These are phyloP conservation scores for Perizoma flavofasciatum DNA, from an alignment of 2,888 invertebrate genomes.

Conservation along the genomic window DNA sequence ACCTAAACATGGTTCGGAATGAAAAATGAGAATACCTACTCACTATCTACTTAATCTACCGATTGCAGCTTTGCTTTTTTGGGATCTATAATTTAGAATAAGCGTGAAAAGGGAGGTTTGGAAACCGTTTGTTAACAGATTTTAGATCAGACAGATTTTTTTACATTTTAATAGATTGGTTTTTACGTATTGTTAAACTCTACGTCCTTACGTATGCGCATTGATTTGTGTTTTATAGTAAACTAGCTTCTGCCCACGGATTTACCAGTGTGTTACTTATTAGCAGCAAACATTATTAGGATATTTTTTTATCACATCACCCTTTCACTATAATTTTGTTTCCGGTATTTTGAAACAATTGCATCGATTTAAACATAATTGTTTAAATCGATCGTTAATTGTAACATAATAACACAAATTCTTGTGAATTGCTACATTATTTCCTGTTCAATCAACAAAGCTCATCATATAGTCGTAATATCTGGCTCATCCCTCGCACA, in stretches of 20 bases:
- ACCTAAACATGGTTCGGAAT: slow-evolving; percentile 28
- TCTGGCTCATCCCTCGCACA: neutral
- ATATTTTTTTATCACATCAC: no score
- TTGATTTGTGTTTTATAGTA: no score
- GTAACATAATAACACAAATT: slow-evolving; percentile 25
- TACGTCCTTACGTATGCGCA: no score
- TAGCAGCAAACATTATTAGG: no score
- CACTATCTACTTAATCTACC: slow-evolving; percentile 8
- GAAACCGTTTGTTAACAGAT: neutral
- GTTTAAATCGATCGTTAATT: no score
- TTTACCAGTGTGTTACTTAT: no score
- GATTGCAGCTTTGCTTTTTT: neutral
- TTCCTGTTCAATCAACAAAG: slow-evolving; percentile 11
- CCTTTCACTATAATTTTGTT: no score
- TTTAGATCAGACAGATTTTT: neutral
- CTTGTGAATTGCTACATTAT: slow-evolving; percentile 11
- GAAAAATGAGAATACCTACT: slow-evolving; percentile 12
- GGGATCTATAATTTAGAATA: neutral
- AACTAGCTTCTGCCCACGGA: no score
- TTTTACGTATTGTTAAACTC: no score
- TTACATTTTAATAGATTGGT: no score
- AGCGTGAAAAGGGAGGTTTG: slow-evolving; percentile 4
- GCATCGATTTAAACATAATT: slow-evolving; percentile 10
- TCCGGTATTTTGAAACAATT: slow-evolving; percentile 9
- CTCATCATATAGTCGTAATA: neutral